A percentile compares a stretch with the other conserved stretches of the same genome.
phyloP scores from a whole-genome alignment of 1,140 invertebrate genomes.

The Aphelenchoides fujianensis region DNA sequence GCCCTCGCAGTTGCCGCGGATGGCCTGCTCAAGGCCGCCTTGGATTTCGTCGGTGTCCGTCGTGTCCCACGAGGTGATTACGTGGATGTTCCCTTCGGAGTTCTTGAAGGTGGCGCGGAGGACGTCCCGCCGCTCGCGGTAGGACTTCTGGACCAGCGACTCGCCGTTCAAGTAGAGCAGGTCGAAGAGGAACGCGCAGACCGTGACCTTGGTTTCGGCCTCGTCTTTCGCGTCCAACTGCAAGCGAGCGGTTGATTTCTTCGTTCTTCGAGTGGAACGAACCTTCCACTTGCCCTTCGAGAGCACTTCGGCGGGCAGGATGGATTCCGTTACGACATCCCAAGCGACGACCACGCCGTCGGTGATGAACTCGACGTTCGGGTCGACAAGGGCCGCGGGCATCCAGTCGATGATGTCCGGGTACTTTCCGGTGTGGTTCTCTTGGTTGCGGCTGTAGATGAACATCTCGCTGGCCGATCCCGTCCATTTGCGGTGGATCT shows the following conservation, averaged over 20 bases:
- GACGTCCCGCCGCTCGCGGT: conserved; percentile 74
- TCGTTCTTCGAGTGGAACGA: neutral
- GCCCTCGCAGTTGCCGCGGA: conserved; percentile 94
- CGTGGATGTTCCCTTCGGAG: conserved; percentile 78
- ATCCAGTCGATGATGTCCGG: conserved; percentile 79
- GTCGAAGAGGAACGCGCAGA: conserved; percentile 97
- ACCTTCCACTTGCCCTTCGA: conserved; percentile 92
- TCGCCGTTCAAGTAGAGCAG: conserved; percentile 87
- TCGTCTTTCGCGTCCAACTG: conserved; percentile 75
- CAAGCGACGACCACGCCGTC: conserved; percentile 97
- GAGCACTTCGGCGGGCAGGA: conserved; percentile 92
- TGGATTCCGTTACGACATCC: conserved; percentile 82
- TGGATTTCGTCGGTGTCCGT: conserved; percentile 85
- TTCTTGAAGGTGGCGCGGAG: conserved; percentile 68
- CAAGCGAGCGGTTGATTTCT: conserved; percentile 19
- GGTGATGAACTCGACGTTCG: conserved; percentile 75
- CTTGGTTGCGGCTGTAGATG: conserved; percentile 94
- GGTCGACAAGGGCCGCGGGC: conserved; percentile 65
- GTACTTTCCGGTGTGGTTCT: conserved; percentile 96
- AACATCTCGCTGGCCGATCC: conserved; percentile 67
- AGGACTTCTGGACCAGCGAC: conserved; percentile 76
- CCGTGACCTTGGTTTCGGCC: conserved; percentile 88
- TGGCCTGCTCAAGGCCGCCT: conserved; percentile 88
- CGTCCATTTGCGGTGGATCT: conserved; percentile 75
- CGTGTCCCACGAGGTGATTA: conserved; percentile 80